Conservation (phyloP, 2,888 invertebrate species). For the Thereva unica region DNA sequence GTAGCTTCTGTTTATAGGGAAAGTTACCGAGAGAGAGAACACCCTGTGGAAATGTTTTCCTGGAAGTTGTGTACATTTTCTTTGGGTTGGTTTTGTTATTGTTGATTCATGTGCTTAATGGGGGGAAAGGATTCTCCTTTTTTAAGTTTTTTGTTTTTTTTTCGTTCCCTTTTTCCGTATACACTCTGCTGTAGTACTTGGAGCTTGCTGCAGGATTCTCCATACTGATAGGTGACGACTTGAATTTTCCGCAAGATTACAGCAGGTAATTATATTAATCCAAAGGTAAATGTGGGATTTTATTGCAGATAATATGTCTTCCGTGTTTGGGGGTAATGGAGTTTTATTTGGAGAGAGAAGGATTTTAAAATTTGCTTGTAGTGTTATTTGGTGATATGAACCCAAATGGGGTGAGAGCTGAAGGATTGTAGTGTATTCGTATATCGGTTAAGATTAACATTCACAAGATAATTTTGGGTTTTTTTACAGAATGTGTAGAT, state of each 20-base stretch:
- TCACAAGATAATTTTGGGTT: too few species aligned
- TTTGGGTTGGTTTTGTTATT: constrained; percentile 29
- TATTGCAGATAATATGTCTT: too few species aligned
- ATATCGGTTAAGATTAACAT: too few species aligned
- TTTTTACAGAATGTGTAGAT: too few species aligned
- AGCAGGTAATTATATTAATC: constrained; percentile 31
- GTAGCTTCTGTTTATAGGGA: constrained; percentile 6
- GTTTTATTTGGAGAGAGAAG: too few species aligned
- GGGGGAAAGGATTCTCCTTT: constrained; percentile 20
- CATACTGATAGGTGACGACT: constrained; percentile 10
- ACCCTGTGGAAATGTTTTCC: constrained; percentile 22
- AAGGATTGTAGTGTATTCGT: too few species aligned
- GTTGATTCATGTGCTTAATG: constrained; percentile 28
- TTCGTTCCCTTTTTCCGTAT: constrained; percentile 6
- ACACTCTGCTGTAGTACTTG: constrained; percentile 4
- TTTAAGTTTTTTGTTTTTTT: constrained; percentile 18
- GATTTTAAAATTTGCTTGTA: too few species aligned
- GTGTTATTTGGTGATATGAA: too few species aligned
- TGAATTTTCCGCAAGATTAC: constrained; percentile 33
- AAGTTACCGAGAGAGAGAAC: neutral
- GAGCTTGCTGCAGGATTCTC: neutral
- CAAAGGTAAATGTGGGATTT: constrained; percentile 14
- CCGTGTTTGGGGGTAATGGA: too few species aligned
- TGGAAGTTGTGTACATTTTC: constrained; percentile 20
- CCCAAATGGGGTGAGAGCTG: too few species aligned